These are phyloP conservation scores for Leptonema lineaticorne DNA, from an alignment of 1,140 invertebrate genomes.

Conservation along the genomic window DNA sequence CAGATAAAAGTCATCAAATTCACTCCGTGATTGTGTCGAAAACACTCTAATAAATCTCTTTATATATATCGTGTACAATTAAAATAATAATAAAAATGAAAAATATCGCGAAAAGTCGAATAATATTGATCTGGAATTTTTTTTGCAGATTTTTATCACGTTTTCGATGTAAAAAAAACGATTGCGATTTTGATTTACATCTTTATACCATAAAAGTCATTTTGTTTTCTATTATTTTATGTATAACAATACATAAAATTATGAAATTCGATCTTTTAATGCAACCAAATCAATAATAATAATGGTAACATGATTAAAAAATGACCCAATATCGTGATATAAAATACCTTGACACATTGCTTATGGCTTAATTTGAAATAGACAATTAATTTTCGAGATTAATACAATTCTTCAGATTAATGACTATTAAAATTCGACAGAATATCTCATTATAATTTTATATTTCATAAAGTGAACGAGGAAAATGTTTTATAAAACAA, in stretches of 20 bases:
- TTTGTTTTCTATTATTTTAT: too few relatives aligned
- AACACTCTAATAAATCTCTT: background rate
- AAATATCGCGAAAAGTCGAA: background rate
- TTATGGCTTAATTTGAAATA: background rate
- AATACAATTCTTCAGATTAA: background rate
- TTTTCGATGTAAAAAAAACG: too few relatives aligned
- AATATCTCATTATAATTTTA: background rate
- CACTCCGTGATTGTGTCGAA: background rate
- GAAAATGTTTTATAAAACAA: too few relatives aligned
- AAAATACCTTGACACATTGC: constrained; percentile 19
- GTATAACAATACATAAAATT: too few relatives aligned
- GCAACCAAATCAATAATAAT: background rate
- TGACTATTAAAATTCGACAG: background rate
- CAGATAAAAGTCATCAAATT: constrained; percentile 4
- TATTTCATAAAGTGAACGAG: background rate
- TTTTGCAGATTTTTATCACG: too few relatives aligned
- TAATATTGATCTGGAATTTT: too few relatives aligned
- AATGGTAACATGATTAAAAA: background rate
- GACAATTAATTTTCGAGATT: background rate
- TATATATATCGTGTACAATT: too few relatives aligned
- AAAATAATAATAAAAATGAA: background rate
- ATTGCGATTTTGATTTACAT: too few relatives aligned
- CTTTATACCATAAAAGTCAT: too few relatives aligned
- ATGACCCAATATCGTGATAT: constrained; percentile 15
- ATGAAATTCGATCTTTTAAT: background rate